Evolutionary conservation across 2,888 invertebrate species (phyloP).

Genomic region (Leuctra nigra): DNA sequence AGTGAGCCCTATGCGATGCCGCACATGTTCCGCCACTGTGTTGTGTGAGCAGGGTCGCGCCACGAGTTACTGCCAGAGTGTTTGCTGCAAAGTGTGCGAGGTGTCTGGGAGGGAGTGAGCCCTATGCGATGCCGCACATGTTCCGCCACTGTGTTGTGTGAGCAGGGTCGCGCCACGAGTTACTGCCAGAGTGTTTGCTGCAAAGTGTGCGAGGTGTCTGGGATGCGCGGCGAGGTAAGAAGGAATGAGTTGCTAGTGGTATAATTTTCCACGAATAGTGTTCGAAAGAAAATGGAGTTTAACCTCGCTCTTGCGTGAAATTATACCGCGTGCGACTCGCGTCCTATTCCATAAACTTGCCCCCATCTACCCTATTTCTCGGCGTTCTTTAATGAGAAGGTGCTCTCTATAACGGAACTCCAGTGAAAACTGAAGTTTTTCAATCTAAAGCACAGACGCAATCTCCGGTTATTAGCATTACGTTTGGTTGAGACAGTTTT

Average conservation of each 20-base stretch:
- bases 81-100: no score
- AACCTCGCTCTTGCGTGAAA: slow-evolving; percentile 5
- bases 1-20: no score
- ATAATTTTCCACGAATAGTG: slow-evolving; percentile 11
- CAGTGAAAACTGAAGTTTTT: background rate
- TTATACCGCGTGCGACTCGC: background rate
- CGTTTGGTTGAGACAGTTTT: background rate
- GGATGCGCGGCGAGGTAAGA: background rate
- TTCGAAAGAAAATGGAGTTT: background rate
- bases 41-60: no score
- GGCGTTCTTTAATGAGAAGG: background rate
- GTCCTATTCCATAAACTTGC: background rate
- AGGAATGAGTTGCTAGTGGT: background rate
- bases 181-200: no score
- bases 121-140: no score
- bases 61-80: no score
- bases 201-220: no score
- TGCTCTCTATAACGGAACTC: background rate
- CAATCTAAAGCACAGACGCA: background rate
- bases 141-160: no score
- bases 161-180: no score
- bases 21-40: no score
- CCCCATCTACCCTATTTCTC: background rate
- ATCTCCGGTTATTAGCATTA: slow-evolving; percentile 3
- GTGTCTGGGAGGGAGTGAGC: no score